phyloP scores from a whole-genome alignment of 1,140 invertebrate species.

The Hypsibius dujardini region DNA sequence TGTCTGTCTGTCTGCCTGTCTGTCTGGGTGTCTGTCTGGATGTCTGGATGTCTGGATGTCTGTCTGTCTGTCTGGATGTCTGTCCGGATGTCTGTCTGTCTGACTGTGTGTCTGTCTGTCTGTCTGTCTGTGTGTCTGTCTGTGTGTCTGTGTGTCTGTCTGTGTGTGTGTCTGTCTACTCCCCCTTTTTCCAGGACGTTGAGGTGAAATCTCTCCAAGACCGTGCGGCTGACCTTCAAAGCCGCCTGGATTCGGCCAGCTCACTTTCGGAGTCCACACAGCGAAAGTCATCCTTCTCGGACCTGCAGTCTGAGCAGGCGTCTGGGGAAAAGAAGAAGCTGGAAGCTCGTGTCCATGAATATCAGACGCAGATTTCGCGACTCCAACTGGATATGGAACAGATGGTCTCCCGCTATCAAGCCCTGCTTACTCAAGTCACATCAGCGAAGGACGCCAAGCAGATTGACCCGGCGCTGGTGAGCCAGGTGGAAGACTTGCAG shows the following conservation, averaged over 20 bases:
- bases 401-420: neutral
- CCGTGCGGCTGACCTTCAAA: neutral
- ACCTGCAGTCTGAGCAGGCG: neutral
- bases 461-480: too few relatives aligned
- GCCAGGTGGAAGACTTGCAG: too few relatives aligned
- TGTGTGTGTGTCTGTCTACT: neutral
- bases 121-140: too few relatives aligned
- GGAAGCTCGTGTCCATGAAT: neutral
- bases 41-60: too few relatives aligned
- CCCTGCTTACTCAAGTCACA: neutral
- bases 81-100: too few relatives aligned
- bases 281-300: neutral
- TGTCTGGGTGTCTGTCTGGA: too few relatives aligned
- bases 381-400: neutral
- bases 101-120: too few relatives aligned
- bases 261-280: neutral
- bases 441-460: neutral
- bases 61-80: too few relatives aligned
- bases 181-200: neutral
- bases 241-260: neutral
- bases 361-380: neutral
- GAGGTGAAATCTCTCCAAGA: too few relatives aligned
- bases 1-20: too few relatives aligned
- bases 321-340: neutral
- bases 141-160: too few relatives aligned